Evolutionary conservation across 2,888 invertebrate species (phyloP), one percentile per base, ranked within the genome.

Genomic region (Chalcosyrphus nemorum): DNA sequence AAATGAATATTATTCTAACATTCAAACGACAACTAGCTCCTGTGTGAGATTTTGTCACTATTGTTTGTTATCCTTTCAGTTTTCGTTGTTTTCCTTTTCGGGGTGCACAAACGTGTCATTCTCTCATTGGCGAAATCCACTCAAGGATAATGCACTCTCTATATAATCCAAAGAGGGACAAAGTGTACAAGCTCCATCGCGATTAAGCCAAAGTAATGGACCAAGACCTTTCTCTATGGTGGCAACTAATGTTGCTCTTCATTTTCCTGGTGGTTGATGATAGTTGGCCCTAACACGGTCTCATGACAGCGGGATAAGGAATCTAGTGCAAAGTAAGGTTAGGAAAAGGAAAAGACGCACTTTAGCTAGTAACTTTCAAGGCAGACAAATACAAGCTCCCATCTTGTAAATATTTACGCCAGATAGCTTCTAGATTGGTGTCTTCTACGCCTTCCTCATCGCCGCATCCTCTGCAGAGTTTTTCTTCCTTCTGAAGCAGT

Each of bases 111-210:
- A 29, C 52, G n/a, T 41, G 24, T n/a, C n/a, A n/a, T n/a, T n/a
- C n/a, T 65, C 43, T 72, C 72, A 80, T 80, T 81, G 61, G 61
- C 68, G 47, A 61, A 54, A 74, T 74, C 74, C 74, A 38, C 63
- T 38, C 27, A 43, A 65, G 57, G 52, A 80, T 72, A 80, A 66
- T 80, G 65, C 59, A 61, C 59, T 52, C 59, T 45, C 9, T n/a
- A 19, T 27, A 61, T 74, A 66, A 59, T 66, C 59, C 35, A 52
- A 65, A 52, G 41, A 29, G 59, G 50, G 41, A 15, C 24, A 35
- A 11, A 50, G 47, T 52, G 68, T 76, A n/a, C n/a, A 65, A 75
- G 47, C 47, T 17, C 43, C 2, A 6, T 24, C 35, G 6, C 15
- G 41, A 52, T 71, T 61, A 70, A 77, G 43, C 38, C 54, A 41